These are phyloP conservation scores for Melanchra persicariae DNA, from an alignment of 2,888 invertebrate species.

Conservation along the genomic window DNA sequence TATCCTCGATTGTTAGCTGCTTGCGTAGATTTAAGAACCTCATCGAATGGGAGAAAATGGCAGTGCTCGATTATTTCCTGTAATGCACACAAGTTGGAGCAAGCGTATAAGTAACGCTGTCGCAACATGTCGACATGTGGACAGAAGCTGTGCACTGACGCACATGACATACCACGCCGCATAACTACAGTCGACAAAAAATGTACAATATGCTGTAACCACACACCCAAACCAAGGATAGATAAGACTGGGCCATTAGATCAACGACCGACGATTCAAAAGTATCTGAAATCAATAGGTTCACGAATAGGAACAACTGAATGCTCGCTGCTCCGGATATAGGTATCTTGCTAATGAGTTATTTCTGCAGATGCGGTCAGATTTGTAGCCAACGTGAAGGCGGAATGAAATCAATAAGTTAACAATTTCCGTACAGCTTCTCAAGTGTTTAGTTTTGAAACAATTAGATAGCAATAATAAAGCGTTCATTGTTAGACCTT, in stretches of 20 bases:
- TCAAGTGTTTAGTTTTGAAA: slow-evolving; percentile 3
- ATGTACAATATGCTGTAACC: slow-evolving; percentile 34
- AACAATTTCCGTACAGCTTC: background rate
- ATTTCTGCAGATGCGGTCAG: background rate
- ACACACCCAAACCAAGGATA: slow-evolving; percentile 36
- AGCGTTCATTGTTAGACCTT: too few species aligned
- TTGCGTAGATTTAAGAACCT: slow-evolving; percentile 6
- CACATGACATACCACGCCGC: slow-evolving; percentile 61
- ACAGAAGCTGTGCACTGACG: slow-evolving; percentile 71
- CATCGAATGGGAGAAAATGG: slow-evolving; percentile 8
- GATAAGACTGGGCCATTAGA: slow-evolving; percentile 51
- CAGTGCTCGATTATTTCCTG: slow-evolving; percentile 35
- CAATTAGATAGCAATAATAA: background rate
- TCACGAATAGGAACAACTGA: slow-evolving; percentile 21
- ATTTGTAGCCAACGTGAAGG: background rate
- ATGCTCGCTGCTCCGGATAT: background rate
- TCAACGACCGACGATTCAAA: slow-evolving; percentile 42
- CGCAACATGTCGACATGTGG: slow-evolving; percentile 66
- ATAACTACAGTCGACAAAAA: slow-evolving; percentile 51
- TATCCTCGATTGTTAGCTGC: background rate
- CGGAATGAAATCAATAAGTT: slow-evolving; percentile 24
- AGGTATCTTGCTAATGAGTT: slow-evolving; percentile 5
- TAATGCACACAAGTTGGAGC: slow-evolving; percentile 27
- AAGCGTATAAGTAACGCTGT: slow-evolving; percentile 50
- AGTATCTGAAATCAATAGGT: slow-evolving; percentile 44